Evolutionary conservation across 2,797 vertebrate species (phyloP), one percentile per base, ranked within the genome.

Genomic region (Diplodus sargus): DNA sequence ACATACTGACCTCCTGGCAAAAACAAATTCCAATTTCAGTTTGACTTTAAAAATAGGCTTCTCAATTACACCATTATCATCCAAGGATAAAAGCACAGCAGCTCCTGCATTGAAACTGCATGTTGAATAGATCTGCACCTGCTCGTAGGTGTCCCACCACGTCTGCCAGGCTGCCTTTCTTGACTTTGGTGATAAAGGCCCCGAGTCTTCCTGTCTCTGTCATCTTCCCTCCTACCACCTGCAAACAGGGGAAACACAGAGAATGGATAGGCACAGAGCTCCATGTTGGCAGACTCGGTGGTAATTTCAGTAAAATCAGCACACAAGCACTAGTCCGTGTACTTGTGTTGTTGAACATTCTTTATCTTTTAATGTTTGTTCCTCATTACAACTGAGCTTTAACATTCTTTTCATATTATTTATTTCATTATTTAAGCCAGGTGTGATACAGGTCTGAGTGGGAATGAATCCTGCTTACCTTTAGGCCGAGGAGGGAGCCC

Each of bases 121-220:
- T n/a, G 30, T n/a, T n/a, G 1, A 20, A 23, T 23, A 30, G 9
- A 53, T 52, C 45, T 18, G 6, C 94, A 99, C 98, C 98, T 96
- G 98, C 97, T 94, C 97, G 93, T 79, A 99, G 95, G 92, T 99
- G 98, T 76, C 98, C 98, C 71, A 99, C 97, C 45, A 99, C 96
- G 89, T 99, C 98, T 28, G 98, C 98, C 68, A 99, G 96, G 90
- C 98, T 99, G 89, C 98, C 98, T 94, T 99, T 99, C 95, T 99
- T 99, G 76, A 99, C 98, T 97, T 99, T 99, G 94, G 98, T 99
- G 96, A 99, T 99, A 90, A 99, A 99, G 94, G 98, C 98, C 92
- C 98, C 98, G 4, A 99, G 97, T 90, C 97, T 95, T 86, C 98
- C 98, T 16, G 96, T 94, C 89, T 97, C 96, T n/a, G 97, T 99